phyloP scores from a whole-genome alignment of 2,888 invertebrate genomes.

The Lydus trimaculatus region DNA sequence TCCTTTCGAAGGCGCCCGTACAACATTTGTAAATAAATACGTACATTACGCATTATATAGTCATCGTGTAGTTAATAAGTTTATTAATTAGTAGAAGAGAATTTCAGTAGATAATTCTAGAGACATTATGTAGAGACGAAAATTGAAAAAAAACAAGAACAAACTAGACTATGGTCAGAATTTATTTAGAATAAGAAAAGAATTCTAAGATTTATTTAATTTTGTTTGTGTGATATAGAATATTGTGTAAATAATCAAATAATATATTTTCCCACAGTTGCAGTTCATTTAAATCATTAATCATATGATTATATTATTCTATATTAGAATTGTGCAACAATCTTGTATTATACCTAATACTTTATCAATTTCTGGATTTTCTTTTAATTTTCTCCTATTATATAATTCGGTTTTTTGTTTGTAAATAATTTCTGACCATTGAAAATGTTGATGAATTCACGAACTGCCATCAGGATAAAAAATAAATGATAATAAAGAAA shows the following conservation, averaged over 20 bases:
- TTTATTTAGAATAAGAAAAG: conserved; percentile 29
- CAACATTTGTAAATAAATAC: conserved; percentile 62
- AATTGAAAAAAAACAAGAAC: conserved; percentile 23
- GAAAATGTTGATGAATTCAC: conserved; percentile 21
- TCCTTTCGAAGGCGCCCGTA: conserved; percentile 57
- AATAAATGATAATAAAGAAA: neutral
- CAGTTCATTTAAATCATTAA: conserved; percentile 22
- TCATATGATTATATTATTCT: conserved; percentile 37
- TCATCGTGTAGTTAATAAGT: conserved; percentile 60
- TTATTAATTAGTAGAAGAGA: conserved; percentile 50
- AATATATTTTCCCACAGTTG: neutral
- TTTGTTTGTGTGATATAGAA: conserved; percentile 31
- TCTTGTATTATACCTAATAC: conserved; percentile 32
- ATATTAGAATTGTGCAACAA: conserved; percentile 49
- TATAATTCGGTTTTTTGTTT: neutral
- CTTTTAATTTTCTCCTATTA: conserved; percentile 18
- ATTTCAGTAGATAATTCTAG: conserved; percentile 39
- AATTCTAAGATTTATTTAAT: conserved; percentile 5
- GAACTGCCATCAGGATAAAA: conserved; percentile 34
- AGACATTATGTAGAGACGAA: conserved; percentile 22
- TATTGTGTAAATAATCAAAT: conserved; percentile 25
- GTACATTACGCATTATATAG: conserved; percentile 55
- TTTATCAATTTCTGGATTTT: conserved; percentile 24
- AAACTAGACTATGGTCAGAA: conserved; percentile 37
- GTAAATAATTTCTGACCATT: conserved; percentile 34